Conservation (phyloP, 2,113 vertebrate genomes). For the Athene cunicularia region DNA sequence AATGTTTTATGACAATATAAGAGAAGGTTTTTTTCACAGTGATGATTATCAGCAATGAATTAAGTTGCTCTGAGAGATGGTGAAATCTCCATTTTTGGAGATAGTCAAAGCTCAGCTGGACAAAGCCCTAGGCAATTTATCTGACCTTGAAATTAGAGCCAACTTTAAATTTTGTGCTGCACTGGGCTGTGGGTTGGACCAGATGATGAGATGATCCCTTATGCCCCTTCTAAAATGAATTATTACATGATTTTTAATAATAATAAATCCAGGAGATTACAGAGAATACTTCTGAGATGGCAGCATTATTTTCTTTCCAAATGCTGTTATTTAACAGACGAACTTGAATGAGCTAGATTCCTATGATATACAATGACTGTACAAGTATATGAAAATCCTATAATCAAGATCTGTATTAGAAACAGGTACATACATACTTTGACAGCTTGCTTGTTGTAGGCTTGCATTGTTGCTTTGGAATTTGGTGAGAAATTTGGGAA, state of each 20-base stretch:
- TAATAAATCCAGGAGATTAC: conserved; percentile 42
- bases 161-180: not conserved
- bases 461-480: not conserved
- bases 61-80: not conserved
- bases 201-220: not conserved
- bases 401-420: not conserved
- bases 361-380: not conserved
- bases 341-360: conserved; percentile 24
- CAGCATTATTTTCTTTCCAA: conserved; percentile 27
- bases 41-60: not conserved
- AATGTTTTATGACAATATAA: not conserved
- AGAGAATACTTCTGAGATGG: conserved; percentile 28
- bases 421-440: not conserved
- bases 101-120: not conserved
- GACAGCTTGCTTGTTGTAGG: not conserved
- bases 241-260: conserved; percentile 44
- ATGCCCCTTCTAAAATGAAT: not conserved
- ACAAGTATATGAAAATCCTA: not conserved
- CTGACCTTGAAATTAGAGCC: not conserved
- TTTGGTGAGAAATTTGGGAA: not conserved
- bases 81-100: not conserved
- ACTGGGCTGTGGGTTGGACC: not conserved
- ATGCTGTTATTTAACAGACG: conserved; percentile 6
- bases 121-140: not conserved
- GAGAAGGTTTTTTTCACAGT: not conserved